These are phyloP conservation scores for Nanorana parkeri DNA, from an alignment of 2,113 vertebrate genomes.

Conservation along the genomic window DNA sequence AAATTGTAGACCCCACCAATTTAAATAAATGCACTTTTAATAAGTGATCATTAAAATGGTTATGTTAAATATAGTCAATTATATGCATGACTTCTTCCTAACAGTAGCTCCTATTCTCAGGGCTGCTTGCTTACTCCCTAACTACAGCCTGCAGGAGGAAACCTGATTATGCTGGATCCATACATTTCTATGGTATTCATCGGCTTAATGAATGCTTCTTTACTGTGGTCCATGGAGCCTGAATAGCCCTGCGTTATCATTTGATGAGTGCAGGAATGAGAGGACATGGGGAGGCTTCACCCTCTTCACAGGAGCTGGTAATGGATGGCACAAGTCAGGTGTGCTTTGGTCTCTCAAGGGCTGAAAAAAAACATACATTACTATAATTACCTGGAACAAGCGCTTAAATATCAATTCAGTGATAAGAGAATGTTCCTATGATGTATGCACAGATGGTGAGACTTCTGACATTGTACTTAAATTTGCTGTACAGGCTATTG, in stretches of 20 bases:
- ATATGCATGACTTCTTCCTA: constrained; percentile 80
- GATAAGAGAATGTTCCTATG: no score
- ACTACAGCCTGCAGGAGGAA: constrained; percentile 76
- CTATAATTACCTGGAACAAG: no score
- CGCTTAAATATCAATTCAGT: no score
- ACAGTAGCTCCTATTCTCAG: constrained; percentile 78
- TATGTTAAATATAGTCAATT: constrained; percentile 85
- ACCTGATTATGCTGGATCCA: constrained; percentile 82
- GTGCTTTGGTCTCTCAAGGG: no score
- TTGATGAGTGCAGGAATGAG: constrained; percentile 84
- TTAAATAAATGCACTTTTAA: constrained; percentile 82
- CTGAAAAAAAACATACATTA: no score
- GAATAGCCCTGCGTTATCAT: constrained; percentile 74
- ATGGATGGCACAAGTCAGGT: no score
- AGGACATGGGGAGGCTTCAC: constrained; percentile 55
- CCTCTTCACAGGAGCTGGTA: neutral
- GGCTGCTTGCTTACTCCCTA: constrained; percentile 78
- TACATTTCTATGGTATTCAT: constrained; percentile 83
- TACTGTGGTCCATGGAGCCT: constrained; percentile 77
- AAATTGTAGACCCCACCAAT: constrained; percentile 79
- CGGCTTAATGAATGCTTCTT: constrained; percentile 84
- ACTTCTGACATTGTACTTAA: no score
- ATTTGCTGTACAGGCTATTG: no score
- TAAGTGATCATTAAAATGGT: constrained; percentile 83
- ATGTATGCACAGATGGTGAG: no score